Percentiles rank a stretch among this genome's conserved stretches.
phyloP scores from a whole-genome alignment of 2,113 vertebrate genomes.

The Raja brachyura region DNA sequence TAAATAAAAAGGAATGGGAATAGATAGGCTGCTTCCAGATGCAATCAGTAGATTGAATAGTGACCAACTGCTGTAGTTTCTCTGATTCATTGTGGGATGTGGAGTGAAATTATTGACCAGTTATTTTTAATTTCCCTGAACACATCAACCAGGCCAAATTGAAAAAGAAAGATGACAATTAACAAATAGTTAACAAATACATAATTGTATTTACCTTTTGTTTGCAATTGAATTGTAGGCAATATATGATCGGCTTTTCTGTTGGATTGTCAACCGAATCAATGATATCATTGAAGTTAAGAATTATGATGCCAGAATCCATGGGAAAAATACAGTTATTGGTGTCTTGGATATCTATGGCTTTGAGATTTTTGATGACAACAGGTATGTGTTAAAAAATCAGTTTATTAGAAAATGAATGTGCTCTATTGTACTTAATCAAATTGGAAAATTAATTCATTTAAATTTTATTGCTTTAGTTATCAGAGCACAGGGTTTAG shows the following conservation, averaged over 20 bases:
- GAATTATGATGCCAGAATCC: constrained; percentile 75
- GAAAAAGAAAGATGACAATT: not conserved
- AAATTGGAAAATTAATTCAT: not conserved
- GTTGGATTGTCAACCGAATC: constrained; percentile 93
- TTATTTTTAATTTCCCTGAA: not conserved
- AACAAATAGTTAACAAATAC: constrained; percentile 5
- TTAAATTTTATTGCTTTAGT: not conserved
- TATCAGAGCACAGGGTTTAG: not conserved
- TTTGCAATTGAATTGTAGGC: constrained; percentile 58
- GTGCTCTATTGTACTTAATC: no score
- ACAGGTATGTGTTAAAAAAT: constrained; percentile 66
- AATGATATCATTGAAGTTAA: constrained; percentile 90
- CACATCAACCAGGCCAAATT: not conserved
- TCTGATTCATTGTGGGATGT: not conserved
- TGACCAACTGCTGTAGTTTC: not conserved
- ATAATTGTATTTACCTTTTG: not conserved
- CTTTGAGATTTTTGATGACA: constrained; percentile 97
- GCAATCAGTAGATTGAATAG: not conserved
- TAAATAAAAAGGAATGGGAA: not conserved
- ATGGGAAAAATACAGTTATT: constrained; percentile 94
- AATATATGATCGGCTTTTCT: constrained; percentile 92
- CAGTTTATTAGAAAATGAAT: not conserved
- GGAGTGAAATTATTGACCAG: not conserved
- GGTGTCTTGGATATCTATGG: constrained; percentile 97
- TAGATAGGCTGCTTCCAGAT: not conserved